Conservation (phyloP, 2,113 vertebrate species). For the Neodon shergylaensis region DNA sequence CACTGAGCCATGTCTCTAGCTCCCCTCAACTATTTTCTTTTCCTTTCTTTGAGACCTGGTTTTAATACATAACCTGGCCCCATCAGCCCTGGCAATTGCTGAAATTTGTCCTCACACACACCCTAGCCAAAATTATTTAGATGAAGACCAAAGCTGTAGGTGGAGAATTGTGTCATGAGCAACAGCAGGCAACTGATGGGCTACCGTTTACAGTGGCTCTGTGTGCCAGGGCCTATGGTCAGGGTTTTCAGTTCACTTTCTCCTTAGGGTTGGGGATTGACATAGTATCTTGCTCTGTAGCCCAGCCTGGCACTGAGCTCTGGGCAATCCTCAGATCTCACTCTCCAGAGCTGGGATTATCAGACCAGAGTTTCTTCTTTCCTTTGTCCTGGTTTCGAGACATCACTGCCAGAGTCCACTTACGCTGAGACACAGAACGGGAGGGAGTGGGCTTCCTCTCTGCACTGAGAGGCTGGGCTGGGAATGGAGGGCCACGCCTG, state of each 20-base stretch:
- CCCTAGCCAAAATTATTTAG: background rate
- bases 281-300: background rate
- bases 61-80: background rate
- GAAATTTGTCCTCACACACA: background rate
- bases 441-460: background rate
- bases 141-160: background rate
- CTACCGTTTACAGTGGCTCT: background rate
- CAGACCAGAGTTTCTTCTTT: background rate
- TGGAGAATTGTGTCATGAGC: background rate
- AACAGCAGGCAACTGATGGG: too few relatives aligned
- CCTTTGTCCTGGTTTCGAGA: background rate
- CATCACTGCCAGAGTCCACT: background rate
- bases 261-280: too few relatives aligned
- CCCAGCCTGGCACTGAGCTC: background rate
- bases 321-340: too few relatives aligned
- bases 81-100: too few relatives aligned
- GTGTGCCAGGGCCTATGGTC: background rate
- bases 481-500: background rate
- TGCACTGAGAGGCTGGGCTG: background rate
- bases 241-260: background rate
- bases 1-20: background rate
- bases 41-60: background rate
- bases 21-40: background rate
- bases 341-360: background rate
- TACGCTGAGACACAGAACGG: background rate